These are phyloP conservation scores for Lycocerus yunnanus DNA, from an alignment of 2,888 invertebrate species.

Conservation along the genomic window DNA sequence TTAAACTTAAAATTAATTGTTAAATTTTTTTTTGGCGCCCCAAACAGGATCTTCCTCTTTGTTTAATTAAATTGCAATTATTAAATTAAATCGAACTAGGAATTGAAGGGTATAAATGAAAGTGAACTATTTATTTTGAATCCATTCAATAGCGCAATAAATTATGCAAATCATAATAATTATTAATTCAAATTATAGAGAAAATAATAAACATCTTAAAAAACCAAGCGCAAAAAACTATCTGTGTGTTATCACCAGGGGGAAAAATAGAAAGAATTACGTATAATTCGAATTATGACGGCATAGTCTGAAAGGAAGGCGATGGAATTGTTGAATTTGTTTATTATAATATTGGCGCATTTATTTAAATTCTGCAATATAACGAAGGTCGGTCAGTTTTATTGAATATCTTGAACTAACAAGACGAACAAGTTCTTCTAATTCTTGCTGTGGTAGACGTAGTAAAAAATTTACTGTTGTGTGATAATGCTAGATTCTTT, in stretches of 20 bases:
- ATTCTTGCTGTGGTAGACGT: neutral
- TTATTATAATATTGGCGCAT: constrained; percentile 14
- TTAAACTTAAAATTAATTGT: too few species aligned
- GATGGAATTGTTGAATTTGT: neutral
- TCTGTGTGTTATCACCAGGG: neutral
- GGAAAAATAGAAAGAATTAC: neutral
- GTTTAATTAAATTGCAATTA: too few species aligned
- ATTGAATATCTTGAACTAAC: constrained; percentile 13
- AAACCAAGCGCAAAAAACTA: neutral
- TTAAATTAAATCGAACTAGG: neutral
- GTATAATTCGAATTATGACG: neutral
- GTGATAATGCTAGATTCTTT: constrained; percentile 29
- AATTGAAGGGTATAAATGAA: neutral
- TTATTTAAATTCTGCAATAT: constrained; percentile 28
- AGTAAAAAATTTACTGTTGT: constrained; percentile 1
- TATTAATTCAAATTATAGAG: neutral
- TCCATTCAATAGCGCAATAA: neutral
- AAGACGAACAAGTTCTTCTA: constrained; percentile 11
- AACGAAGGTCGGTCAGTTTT: constrained; percentile 28
- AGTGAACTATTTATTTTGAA: neutral
- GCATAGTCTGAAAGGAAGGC: neutral
- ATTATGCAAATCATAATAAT: neutral
- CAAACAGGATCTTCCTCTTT: too few species aligned
- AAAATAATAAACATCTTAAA: neutral
- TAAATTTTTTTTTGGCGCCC: too few species aligned